A percentile compares a stretch with the other conserved stretches of the same genome.
Conservation (phyloP, 2,797 vertebrate genomes). For the Chiloscyllium punctatum region DNA sequence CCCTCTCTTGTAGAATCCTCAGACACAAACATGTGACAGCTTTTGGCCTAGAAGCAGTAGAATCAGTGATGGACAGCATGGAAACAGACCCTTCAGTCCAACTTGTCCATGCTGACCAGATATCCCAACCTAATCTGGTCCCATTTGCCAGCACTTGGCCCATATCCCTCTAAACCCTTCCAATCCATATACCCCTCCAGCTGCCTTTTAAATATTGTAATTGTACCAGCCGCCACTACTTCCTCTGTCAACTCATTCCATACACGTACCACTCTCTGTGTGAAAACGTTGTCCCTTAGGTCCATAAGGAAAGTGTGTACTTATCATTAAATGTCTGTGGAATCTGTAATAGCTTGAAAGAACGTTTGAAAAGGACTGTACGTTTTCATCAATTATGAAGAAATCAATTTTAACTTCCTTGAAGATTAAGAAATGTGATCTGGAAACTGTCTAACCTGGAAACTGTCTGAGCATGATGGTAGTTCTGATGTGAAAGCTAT, state of each 20-base stretch:
- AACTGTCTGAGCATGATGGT: neutral
- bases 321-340: neutral
- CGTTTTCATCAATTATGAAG: neutral
- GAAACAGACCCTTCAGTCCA: too few species aligned
- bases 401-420: neutral
- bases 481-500: neutral
- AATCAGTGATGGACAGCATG: too few species aligned
- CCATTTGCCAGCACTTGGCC: too few species aligned
- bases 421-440: neutral
- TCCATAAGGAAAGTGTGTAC: neutral
- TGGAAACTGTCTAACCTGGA: neutral
- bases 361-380: neutral
- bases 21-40: neutral
- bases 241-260: too few species aligned
- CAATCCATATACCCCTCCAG: too few species aligned
- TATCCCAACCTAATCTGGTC: too few species aligned
- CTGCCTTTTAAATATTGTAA: too few species aligned
- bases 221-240: too few species aligned
- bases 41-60: neutral
- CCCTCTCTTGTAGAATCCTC: neutral
- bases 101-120: too few species aligned
- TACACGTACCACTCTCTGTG: too few species aligned
- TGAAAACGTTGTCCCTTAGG: too few species aligned
- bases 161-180: too few species aligned
- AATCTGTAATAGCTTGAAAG: neutral